A percentile compares a stretch with the other conserved stretches of the same genome.
Conservation (phyloP, 2,797 vertebrate species). For the Epinephelus coioides region DNA sequence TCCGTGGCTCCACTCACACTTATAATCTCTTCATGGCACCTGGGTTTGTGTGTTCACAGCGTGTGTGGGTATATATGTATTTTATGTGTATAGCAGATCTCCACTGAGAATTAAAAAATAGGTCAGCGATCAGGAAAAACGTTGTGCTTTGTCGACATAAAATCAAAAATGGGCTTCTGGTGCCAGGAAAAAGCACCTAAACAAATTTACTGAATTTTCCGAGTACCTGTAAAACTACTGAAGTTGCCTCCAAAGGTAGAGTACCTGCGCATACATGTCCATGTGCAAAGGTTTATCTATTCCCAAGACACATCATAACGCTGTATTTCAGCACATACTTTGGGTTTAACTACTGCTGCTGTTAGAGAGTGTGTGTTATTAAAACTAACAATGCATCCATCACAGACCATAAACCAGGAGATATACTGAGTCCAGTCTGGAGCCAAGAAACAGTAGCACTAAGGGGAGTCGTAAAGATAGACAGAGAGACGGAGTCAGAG, state of each 20-base stretch:
- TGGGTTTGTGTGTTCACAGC: slow-evolving; percentile 2
- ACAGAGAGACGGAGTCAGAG: slow-evolving; percentile 2
- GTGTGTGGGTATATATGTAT: slow-evolving; percentile 11
- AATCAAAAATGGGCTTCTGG: neutral
- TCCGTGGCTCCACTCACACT: neutral
- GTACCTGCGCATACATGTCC: slow-evolving; percentile 21
- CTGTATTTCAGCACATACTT: slow-evolving; percentile 29
- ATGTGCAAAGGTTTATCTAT: slow-evolving; percentile 25
- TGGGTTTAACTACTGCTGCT: slow-evolving; percentile 34
- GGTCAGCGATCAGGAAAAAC: slow-evolving; percentile 18
- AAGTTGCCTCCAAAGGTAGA: slow-evolving; percentile 18
- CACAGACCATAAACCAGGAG: slow-evolving; percentile 43
- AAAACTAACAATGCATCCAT: slow-evolving; percentile 63
- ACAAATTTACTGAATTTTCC: slow-evolving; percentile 25
- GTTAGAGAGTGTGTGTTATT: slow-evolving; percentile 31
- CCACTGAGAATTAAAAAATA: slow-evolving; percentile 11
- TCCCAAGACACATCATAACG: slow-evolving; percentile 45
- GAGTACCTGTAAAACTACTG: slow-evolving; percentile 45
- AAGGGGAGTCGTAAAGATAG: slow-evolving; percentile 21
- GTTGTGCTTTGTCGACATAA: slow-evolving; percentile 11
- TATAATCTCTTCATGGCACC: slow-evolving; percentile 34
- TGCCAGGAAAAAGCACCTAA: slow-evolving; percentile 8
- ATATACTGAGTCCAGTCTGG: slow-evolving; percentile 5
- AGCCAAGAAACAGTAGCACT: slow-evolving; percentile 15
- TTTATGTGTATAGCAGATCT: slow-evolving; percentile 18